Evolutionary conservation across 2,888 invertebrate species (phyloP), one percentile per base, ranked within the genome.

Genomic region (Chrysodeixis includens): DNA sequence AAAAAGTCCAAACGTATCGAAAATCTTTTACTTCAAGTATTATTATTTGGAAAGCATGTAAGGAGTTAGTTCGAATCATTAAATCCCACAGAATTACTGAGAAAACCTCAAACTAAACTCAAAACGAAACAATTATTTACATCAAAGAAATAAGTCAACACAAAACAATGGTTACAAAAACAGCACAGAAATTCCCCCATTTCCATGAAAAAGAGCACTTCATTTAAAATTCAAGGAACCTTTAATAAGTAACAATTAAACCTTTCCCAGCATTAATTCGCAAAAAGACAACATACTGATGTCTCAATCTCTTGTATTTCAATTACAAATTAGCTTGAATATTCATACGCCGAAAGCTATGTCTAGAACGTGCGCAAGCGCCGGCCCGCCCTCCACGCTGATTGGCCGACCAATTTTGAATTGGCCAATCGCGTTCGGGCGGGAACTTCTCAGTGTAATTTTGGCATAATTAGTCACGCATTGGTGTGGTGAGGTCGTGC

Each of bases 391-490:
- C 93, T 87, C 86, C 73, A 30, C 86, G 85, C 81, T 84, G 83
- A 94, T 95, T 95, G 94, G 95, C 70, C 83, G 81, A 81, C 87
- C 89, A 88, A 87, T 89, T 90, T 89, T 79, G 85, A 87, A 87
- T 85, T 86, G 82, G 83, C 94, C 94, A 94, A 94, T 94, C 81
- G 82, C 85, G 74, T 71, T 81, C 74, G 76, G 82, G 84, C 88
- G 84, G 87, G 83, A 88, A 88, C 86, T 79, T 82, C 72, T 74
- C 78, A 79, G 91, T 92, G 90, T 93, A 93, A 93, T 93, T 94
- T 94, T 91, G 93, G 93, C 92, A 93, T 93, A 94, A 94, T 94
- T 94, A 94, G 94, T 93, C 94, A 94, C 92, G 93, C 92, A 86
- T 87, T 80, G 74, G 78, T 79, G 87, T 88, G 87, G 90, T 84